phyloP scores from a whole-genome alignment of 2,113 vertebrate genomes.

The Lepidothrix coronata region DNA sequence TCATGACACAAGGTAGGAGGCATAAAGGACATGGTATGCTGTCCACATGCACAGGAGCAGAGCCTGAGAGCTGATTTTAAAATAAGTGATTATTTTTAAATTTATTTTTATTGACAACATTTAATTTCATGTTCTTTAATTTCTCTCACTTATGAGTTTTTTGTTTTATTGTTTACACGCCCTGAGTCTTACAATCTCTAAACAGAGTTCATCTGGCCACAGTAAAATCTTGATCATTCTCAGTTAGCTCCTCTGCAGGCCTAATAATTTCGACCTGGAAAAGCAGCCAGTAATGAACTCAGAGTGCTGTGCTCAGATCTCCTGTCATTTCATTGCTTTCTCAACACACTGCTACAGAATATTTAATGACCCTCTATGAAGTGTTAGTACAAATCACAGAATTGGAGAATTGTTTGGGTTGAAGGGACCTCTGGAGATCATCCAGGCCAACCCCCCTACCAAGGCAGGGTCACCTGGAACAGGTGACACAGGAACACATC shows the following conservation, averaged over 20 bases:
- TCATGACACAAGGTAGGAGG: neutral
- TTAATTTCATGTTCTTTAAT: neutral
- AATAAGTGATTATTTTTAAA: neutral
- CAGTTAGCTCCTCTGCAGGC: neutral
- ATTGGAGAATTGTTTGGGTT: neutral
- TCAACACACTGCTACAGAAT: neutral
- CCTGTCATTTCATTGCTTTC: neutral
- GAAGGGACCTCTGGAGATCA: neutral
- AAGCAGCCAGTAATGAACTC: neutral
- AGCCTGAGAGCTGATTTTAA: neutral
- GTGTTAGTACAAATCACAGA: neutral
- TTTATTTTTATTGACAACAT: neutral
- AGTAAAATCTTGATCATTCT: neutral
- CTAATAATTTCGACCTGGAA: neutral
- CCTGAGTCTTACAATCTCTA: neutral
- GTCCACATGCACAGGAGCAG: neutral
- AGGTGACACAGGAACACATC: fast-evolving
- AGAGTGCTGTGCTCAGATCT: neutral
- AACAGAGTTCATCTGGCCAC: neutral
- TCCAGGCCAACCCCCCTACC: neutral
- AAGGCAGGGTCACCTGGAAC: neutral
- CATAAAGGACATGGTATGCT: neutral
- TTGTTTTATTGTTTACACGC: neutral
- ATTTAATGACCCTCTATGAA: neutral
- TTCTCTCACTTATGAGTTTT: neutral